Conservation (phyloP, 1,140 invertebrate species). For the Notospermus geniculatus region DNA sequence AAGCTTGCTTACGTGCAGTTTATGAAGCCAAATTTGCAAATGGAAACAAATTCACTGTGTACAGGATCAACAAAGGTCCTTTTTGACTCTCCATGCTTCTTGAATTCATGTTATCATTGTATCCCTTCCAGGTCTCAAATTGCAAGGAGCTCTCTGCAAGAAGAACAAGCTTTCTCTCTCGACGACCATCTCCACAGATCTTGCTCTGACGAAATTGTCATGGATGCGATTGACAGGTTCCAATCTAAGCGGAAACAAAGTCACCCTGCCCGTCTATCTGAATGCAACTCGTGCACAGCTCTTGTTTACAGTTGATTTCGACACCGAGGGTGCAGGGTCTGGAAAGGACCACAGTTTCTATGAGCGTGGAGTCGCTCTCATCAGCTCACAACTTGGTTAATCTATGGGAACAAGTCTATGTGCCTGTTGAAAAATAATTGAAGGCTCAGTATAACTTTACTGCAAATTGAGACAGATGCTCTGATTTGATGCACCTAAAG, state of each 20-base stretch:
- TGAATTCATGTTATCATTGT: too few species aligned
- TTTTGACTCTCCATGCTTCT: too few species aligned
- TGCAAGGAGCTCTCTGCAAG: slow-evolving; percentile 91
- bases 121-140: slow-evolving; percentile 86
- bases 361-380: slow-evolving; percentile 88
- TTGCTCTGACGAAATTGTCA: slow-evolving; percentile 81
- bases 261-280: slow-evolving; percentile 94
- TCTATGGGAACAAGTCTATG: not conserved
- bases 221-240: slow-evolving; percentile 64
- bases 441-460: too few species aligned
- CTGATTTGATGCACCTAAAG: too few species aligned
- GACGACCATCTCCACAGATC: slow-evolving; percentile 89
- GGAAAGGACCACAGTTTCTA: slow-evolving; percentile 80
- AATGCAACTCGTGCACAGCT: slow-evolving; percentile 93
- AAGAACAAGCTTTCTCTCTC: slow-evolving; percentile 89
- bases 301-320: slow-evolving; percentile 92
- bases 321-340: slow-evolving; percentile 80
- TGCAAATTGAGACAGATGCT: too few species aligned
- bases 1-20: too few species aligned
- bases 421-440: too few species aligned
- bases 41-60: too few species aligned
- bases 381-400: slow-evolving; percentile 46
- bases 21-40: too few species aligned
- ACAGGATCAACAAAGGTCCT: too few species aligned
- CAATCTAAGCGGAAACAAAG: slow-evolving; percentile 49